A percentile compares a stretch with the other conserved stretches of the same genome.
Evolutionary conservation across 2,113 vertebrate genomes (phyloP).

Genomic region (Callionymus lyra): DNA sequence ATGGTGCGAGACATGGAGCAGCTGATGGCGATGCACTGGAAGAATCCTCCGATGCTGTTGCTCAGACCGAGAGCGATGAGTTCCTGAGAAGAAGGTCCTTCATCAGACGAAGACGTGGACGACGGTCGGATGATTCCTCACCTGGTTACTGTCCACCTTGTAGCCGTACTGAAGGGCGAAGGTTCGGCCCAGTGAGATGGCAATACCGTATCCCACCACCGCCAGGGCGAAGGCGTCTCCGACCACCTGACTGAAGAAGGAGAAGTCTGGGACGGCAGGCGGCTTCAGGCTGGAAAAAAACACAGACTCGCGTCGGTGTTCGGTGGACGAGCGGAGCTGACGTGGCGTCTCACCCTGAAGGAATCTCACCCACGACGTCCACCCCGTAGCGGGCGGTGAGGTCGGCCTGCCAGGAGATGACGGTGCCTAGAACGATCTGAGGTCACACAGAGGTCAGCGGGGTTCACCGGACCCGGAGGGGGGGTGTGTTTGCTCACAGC

Average conservation of each 20-base stretch:
- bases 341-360: slow-evolving; percentile 73
- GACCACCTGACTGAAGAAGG: slow-evolving; percentile 66
- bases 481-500: slow-evolving; percentile 59
- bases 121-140: slow-evolving; percentile 44
- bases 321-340: background rate
- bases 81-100: slow-evolving; percentile 63
- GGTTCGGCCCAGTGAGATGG: slow-evolving; percentile 89
- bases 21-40: slow-evolving; percentile 86
- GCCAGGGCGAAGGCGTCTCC: slow-evolving; percentile 87
- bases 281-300: slow-evolving; percentile 66
- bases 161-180: slow-evolving; percentile 92
- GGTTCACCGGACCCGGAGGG: too few species aligned
- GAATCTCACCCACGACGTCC: slow-evolving; percentile 79
- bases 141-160: slow-evolving; percentile 94
- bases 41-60: slow-evolving; percentile 80
- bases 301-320: background rate
- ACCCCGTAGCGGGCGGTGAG: slow-evolving; percentile 65
- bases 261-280: slow-evolving; percentile 56
- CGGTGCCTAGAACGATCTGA: slow-evolving; percentile 79
- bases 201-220: slow-evolving; percentile 86
- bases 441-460: background rate
- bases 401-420: slow-evolving; percentile 72
- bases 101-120: background rate
- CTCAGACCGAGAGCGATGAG: slow-evolving; percentile 82
- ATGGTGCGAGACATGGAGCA: slow-evolving; percentile 90